Conservation (phyloP, 2,113 vertebrate species). For the Calidris pygmaea region DNA sequence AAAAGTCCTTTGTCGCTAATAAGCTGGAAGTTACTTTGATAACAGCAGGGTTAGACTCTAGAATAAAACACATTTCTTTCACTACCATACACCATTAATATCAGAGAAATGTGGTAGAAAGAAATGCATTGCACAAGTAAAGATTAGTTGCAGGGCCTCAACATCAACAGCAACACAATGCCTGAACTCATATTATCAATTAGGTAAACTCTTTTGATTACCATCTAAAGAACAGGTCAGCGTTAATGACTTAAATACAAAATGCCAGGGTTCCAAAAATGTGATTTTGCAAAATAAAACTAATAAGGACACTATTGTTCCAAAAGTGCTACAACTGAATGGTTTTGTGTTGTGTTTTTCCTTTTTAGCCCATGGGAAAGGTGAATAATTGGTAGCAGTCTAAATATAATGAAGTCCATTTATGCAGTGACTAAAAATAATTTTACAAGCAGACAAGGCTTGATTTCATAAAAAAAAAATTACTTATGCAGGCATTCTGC, state of each 20-base stretch:
- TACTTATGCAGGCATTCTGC: conserved; percentile 80
- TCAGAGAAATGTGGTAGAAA: conserved; percentile 78
- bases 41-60: conserved; percentile 87
- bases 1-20: conserved; percentile 94
- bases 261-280: conserved; percentile 1
- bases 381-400: conserved; percentile 71
- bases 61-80: conserved; percentile 86
- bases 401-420: conserved; percentile 75
- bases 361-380: conserved; percentile 72
- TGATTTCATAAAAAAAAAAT: conserved; percentile 79
- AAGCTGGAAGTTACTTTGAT: conserved; percentile 99
- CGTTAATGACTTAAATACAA: neutral
- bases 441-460: conserved; percentile 79
- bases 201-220: conserved; percentile 47
- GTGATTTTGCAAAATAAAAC: conserved; percentile 39
- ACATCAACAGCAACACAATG: conserved; percentile 69
- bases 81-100: conserved; percentile 82
- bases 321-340: conserved; percentile 25
- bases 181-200: conserved; percentile 73
- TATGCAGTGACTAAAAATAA: conserved; percentile 76
- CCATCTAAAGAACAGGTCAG: neutral
- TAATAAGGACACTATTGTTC: conserved; percentile 16
- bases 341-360: conserved; percentile 46
- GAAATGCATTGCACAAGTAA: conserved; percentile 69
- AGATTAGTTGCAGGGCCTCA: conserved; percentile 76